These are phyloP conservation scores for Vollenhovia emeryi DNA, from an alignment of 1,140 invertebrate species.

Conservation along the genomic window DNA sequence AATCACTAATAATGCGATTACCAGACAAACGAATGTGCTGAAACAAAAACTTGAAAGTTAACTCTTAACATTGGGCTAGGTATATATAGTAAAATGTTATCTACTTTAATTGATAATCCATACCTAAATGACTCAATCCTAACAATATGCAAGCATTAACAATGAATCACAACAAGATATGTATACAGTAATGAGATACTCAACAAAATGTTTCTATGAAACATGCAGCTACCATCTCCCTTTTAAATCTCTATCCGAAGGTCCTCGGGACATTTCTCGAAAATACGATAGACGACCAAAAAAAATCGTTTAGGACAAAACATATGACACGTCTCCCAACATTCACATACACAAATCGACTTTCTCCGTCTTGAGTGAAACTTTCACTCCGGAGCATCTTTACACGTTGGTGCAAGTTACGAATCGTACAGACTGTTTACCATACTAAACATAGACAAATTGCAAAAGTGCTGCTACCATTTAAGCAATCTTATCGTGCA, in stretches of 20 bases:
- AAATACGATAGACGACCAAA: constrained; percentile 1
- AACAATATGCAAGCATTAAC: constrained; percentile 86
- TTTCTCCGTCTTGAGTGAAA: neutral
- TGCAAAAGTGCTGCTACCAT: constrained; percentile 50
- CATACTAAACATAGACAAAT: constrained; percentile 38
- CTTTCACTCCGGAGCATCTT: constrained; percentile 2
- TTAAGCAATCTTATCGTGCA: constrained; percentile 39
- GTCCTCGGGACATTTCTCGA: constrained; percentile 59
- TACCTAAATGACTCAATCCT: constrained; percentile 86
- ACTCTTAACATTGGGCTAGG: constrained; percentile 79
- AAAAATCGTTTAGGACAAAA: constrained; percentile 26
- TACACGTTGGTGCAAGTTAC: constrained; percentile 29
- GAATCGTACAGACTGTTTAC: constrained; percentile 19
- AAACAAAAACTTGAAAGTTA: constrained; percentile 83
- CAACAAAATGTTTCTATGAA: constrained; percentile 83
- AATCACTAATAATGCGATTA: constrained; percentile 75
- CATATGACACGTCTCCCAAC: constrained; percentile 7
- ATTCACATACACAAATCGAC: constrained; percentile 21
- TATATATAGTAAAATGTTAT: constrained; percentile 82
- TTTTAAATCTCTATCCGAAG: constrained; percentile 79
- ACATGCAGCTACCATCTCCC: constrained; percentile 83
- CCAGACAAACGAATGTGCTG: constrained; percentile 82
- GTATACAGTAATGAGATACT: constrained; percentile 85
- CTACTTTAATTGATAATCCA: constrained; percentile 85
- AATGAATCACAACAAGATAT: constrained; percentile 86